Base-by-base conservation (phyloP, 2,113 vertebrate species). In the Pollachius pollachius region DNA sequence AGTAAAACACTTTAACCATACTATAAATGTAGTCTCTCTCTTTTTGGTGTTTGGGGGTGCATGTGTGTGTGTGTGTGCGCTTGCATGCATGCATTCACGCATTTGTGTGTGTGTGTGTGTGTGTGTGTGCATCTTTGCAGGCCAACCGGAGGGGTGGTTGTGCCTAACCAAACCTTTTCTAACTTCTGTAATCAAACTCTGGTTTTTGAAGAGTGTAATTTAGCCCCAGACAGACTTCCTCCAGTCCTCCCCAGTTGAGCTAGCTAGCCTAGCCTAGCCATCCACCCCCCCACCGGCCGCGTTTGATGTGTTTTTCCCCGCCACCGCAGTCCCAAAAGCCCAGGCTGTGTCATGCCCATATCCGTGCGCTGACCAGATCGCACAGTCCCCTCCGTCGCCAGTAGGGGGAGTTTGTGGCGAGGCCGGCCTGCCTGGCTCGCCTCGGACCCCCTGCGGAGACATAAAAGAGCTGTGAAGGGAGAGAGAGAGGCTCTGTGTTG, bases 171-270 rank as follows among this genome's bases (percentile, higher is more conserved):
- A 90, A 88, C 80, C 85, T 74, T 87, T 90, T 89, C 85, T 87
- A 88, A 85, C 82, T 87, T 88, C 87, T 90, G 89, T 90, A 89
- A 88, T 90, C 88, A 87, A 87, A 87, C 89, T 80, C 69, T 85
- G 81, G 84, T 90, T 87, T 48, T 83, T 76, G 81, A 86, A 81
- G 70, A 86, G 85, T 88, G 82, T 90, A 92, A 91, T 92, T 92
- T 90, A 80, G 83, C 79, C 68, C 81, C 87, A 89, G 87, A 90
- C 88, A 89, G 87, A 87, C 86, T 84, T 92, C 86, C 65, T 73
- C 84, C 82, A 74, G 86, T 88, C 83, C 86, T 87, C 85, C 83
- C 87, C 83, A 72, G 83, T 89, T 84, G 84, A 89, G 90, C 81
- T 79, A 81, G 87, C 75, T 64, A 81, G 62, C 81, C 85, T 74